phyloP scores from a whole-genome alignment of 2,113 vertebrate genomes.

The Electrona antarctica region DNA sequence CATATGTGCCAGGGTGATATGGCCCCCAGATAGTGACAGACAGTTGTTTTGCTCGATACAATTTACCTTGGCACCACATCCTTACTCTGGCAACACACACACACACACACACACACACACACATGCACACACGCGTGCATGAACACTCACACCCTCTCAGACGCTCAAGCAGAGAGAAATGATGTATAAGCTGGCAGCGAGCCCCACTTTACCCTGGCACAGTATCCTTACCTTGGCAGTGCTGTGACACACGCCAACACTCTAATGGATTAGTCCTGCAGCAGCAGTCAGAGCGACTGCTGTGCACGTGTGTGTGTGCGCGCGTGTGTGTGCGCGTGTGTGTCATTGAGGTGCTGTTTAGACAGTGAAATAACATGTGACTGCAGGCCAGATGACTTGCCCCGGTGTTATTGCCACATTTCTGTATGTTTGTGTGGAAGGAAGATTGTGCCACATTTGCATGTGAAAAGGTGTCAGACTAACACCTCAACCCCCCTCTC shows the following conservation, averaged over 20 bases:
- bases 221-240: conserved; percentile 49
- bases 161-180: conserved; percentile 19
- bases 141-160: neutral
- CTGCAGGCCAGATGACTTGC: conserved; percentile 56
- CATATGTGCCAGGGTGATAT: conserved; percentile 18
- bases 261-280: conserved; percentile 65
- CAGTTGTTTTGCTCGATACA: conserved; percentile 51
- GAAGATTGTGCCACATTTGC: conserved; percentile 57
- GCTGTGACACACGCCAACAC: conserved; percentile 48
- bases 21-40: conserved; percentile 34
- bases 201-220: conserved; percentile 55
- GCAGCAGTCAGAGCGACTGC: conserved; percentile 46
- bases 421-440: conserved; percentile 52
- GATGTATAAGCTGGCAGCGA: conserved; percentile 60
- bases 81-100: conserved; percentile 34
- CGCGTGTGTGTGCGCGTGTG: neutral
- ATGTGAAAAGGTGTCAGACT: conserved; percentile 69
- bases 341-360: neutral
- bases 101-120: conserved; percentile 16
- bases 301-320: neutral
- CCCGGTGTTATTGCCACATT: conserved; percentile 53
- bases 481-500: conserved; percentile 58
- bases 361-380: conserved; percentile 42
- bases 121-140: conserved; percentile 20
- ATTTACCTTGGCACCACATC: conserved; percentile 47